Conservation (phyloP, 2,797 vertebrate genomes). For the Brachyalestes nurse region DNA sequence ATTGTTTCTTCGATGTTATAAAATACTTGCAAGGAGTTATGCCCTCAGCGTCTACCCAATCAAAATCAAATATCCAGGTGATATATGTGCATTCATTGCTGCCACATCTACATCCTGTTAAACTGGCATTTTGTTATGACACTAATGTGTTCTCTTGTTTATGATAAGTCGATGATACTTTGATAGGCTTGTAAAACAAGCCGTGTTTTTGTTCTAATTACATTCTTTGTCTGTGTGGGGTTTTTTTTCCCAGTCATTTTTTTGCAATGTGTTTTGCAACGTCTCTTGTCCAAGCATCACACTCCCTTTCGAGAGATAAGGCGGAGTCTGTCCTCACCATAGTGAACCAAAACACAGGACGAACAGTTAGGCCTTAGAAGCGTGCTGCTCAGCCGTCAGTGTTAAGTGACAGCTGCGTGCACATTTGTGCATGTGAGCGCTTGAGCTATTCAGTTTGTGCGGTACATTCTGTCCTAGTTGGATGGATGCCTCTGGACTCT, state of each 20-base stretch:
- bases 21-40: background rate
- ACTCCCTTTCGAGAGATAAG: background rate
- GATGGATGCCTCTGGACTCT: conserved; percentile 24
- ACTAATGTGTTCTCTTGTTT: background rate
- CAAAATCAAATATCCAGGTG: background rate
- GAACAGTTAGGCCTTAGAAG: background rate
- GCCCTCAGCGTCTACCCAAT: background rate
- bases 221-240: background rate
- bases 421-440: conserved; percentile 38
- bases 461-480: conserved; percentile 54
- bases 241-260: background rate
- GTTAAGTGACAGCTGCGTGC: conserved; percentile 40
- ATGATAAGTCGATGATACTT: background rate
- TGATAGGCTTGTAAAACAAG: background rate
- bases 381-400: conserved; percentile 32
- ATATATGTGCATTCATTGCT: background rate
- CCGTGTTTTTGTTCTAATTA: background rate
- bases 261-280: too few relatives aligned
- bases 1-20: conserved; percentile 1
- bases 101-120: background rate
- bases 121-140: background rate
- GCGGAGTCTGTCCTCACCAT: background rate
- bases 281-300: background rate
- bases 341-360: conserved; percentile 12
- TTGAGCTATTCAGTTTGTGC: conserved; percentile 2